phyloP scores from a whole-genome alignment of 2,888 invertebrate genomes.

The Lypha dubia region DNA sequence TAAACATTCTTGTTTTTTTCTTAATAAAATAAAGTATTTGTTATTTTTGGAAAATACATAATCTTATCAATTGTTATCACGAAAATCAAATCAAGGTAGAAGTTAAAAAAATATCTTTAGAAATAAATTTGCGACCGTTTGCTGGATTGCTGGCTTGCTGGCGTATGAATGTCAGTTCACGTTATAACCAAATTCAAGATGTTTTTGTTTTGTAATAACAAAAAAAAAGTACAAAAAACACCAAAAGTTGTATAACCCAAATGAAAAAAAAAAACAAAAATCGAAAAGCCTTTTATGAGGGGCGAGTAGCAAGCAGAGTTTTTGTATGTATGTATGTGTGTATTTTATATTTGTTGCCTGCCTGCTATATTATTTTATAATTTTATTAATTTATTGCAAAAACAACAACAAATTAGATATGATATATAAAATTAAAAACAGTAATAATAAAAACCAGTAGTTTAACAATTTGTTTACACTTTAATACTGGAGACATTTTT shows the following conservation, averaged over 20 bases:
- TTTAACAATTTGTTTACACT: conserved; percentile 62
- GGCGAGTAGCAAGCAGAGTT: conserved; percentile 42
- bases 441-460: conserved; percentile 63
- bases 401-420: conserved; percentile 47
- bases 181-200: conserved; percentile 5
- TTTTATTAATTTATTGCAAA: conserved; percentile 51
- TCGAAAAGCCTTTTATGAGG: conserved; percentile 49
- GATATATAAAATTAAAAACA: conserved; percentile 18
- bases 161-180: not conserved
- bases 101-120: not conserved
- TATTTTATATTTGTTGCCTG: conserved; percentile 7
- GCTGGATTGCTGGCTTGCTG: not conserved
- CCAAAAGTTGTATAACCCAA: conserved; percentile 39
- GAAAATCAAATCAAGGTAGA: conserved; percentile 7
- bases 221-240: conserved; percentile 9
- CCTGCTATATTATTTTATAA: conserved; percentile 32
- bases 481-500: conserved; percentile 59
- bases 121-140: conserved; percentile 8
- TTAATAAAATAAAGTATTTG: not conserved
- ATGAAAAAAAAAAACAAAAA: not conserved
- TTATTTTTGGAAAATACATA: conserved; percentile 7
- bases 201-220: not conserved
- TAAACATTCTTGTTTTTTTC: no score
- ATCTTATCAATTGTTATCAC: conserved; percentile 54
- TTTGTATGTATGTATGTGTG: no score